These are phyloP conservation scores for Eupelmus urozonus DNA, from an alignment of 2,888 invertebrate species.

Conservation along the genomic window DNA sequence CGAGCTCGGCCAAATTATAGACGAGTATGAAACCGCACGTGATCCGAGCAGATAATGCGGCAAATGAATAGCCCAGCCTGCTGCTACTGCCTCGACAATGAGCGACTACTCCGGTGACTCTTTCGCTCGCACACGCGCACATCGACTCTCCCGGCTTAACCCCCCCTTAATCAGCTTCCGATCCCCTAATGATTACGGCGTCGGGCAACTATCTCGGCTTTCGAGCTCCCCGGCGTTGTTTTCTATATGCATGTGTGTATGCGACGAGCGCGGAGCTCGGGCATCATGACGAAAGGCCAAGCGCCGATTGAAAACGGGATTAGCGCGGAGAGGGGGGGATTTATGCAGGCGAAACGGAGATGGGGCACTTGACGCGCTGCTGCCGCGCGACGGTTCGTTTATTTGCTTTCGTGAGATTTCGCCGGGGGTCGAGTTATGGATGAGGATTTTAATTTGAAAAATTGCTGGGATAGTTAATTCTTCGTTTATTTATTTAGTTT, in stretches of 20 bases:
- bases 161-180: conserved; percentile 72
- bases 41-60: conserved; percentile 73
- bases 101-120: conserved; percentile 71
- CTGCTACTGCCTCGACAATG: conserved; percentile 66
- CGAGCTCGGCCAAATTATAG: conserved; percentile 73
- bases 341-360: neutral
- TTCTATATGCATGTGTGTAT: neutral
- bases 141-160: conserved; percentile 4
- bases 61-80: conserved; percentile 71
- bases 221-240: conserved; percentile 42
- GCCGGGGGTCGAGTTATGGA: too few relatives aligned
- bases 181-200: conserved; percentile 74
- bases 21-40: conserved; percentile 73
- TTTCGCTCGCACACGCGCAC: conserved; percentile 67
- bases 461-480: too few relatives aligned
- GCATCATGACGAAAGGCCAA: conserved; percentile 48
- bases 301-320: conserved; percentile 55
- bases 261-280: neutral
- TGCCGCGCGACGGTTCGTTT: too few relatives aligned
- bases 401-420: too few relatives aligned
- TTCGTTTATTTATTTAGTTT: too few relatives aligned
- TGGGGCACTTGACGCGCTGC: neutral
- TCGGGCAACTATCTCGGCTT: conserved; percentile 63
- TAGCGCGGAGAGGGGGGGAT: conserved; percentile 5
- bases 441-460: too few relatives aligned